Evolutionary conservation across 37 sponge, comb jelly and placozoan genomes (phyloP).

Genomic region (Diacarnus erythraeanus): DNA sequence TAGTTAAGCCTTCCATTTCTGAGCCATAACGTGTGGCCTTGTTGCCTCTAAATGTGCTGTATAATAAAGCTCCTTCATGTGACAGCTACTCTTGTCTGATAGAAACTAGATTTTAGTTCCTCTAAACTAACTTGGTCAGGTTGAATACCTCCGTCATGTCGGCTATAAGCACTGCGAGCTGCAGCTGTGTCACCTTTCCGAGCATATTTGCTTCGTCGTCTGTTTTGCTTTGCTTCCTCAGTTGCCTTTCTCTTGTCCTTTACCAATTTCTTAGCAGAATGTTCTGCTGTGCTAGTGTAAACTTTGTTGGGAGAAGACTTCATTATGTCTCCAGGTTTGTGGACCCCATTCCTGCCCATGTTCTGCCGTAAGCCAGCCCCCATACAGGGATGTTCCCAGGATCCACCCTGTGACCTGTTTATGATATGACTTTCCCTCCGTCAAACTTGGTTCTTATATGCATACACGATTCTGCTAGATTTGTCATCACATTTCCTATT

Average conservation of each 20-base stretch:
- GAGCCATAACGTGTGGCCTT: slow-evolving; percentile 22
- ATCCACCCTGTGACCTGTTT: slow-evolving; percentile 30
- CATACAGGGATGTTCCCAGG: slow-evolving; percentile 34
- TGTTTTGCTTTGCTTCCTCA: slow-evolving; percentile 7
- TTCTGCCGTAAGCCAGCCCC: slow-evolving; percentile 35
- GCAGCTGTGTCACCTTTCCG: background rate
- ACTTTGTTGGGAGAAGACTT: slow-evolving; percentile 4
- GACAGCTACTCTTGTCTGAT: slow-evolving; percentile 18
- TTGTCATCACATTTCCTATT: slow-evolving; percentile 46
- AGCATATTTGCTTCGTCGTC: slow-evolving; percentile 18
- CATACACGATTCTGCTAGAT: slow-evolving; percentile 55
- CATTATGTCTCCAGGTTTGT: background rate
- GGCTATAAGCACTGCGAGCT: slow-evolving; percentile 33
- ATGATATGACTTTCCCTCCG: slow-evolving; percentile 49
- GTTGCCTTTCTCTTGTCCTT: slow-evolving; percentile 16
- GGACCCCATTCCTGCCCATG: background rate
- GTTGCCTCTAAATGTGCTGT: slow-evolving; percentile 39
- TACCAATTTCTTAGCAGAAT: background rate
- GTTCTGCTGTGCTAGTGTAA: background rate
- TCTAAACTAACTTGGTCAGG: slow-evolving; percentile 10
- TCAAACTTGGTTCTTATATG: slow-evolving; percentile 44
- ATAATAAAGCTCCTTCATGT: slow-evolving; percentile 21
- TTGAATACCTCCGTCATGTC: slow-evolving; percentile 6
- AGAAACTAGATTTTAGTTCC: background rate
- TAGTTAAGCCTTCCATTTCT: background rate